phyloP scores from a whole-genome alignment of 2,888 invertebrate genomes.

The Phrixothrix hirtus region DNA sequence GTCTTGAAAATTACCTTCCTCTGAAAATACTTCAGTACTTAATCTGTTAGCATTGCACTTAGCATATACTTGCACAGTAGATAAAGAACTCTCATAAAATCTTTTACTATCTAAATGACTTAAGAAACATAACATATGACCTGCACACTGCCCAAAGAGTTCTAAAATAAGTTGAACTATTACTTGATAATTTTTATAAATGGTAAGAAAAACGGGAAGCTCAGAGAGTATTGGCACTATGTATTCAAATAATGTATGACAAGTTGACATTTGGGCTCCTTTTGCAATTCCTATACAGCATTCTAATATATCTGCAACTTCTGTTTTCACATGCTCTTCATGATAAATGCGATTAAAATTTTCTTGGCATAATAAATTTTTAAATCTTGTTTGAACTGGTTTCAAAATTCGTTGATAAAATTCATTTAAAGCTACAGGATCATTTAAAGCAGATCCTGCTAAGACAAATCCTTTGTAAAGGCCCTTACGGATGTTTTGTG shows the following conservation, averaged over 20 bases:
- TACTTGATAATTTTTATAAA: conserved; percentile 79
- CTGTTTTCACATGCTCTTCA: conserved; percentile 66
- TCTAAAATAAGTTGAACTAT: conserved; percentile 77
- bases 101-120: conserved; percentile 64
- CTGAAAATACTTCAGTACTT: conserved; percentile 65
- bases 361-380: conserved; percentile 58
- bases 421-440: conserved; percentile 43
- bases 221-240: conserved; percentile 69
- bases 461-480: conserved; percentile 74
- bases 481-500: conserved; percentile 65
- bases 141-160: conserved; percentile 72
- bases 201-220: conserved; percentile 69
- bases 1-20: conserved; percentile 77
- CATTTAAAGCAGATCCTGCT: conserved; percentile 61
- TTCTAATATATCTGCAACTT: conserved; percentile 76
- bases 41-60: conserved; percentile 67
- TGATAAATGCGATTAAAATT: conserved; percentile 62
- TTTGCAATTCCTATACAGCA: conserved; percentile 73
- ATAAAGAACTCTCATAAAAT: conserved; percentile 70
- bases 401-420: conserved; percentile 56
- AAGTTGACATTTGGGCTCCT: conserved; percentile 61
- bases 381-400: conserved; percentile 60
- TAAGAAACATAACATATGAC: conserved; percentile 69
- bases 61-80: conserved; percentile 71
- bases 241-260: conserved; percentile 59